Conservation (phyloP, 2,113 vertebrate genomes). For the Lasiurus borealis region DNA sequence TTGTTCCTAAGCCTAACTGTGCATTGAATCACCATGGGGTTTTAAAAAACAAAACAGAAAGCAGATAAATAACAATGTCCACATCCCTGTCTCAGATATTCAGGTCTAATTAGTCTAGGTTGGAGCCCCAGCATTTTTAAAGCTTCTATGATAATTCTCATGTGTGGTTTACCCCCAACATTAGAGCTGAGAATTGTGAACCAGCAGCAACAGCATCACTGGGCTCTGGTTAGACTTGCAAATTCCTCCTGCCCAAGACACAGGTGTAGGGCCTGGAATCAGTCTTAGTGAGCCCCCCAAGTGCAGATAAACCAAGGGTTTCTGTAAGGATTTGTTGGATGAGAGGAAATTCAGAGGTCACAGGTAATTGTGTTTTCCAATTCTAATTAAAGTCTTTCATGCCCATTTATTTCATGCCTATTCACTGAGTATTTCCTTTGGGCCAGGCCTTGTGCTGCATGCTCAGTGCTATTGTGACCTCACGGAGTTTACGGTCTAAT, state of each 20-base stretch:
- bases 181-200: background rate
- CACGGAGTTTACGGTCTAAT: background rate
- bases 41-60: background rate
- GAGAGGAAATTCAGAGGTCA: background rate
- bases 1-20: background rate
- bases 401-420: background rate
- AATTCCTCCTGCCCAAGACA: background rate
- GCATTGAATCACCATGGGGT: background rate
- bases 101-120: background rate
- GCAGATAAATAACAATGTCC: rapidly evolving
- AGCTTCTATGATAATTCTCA: background rate
- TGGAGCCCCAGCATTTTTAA: rapidly evolving
- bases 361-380: background rate
- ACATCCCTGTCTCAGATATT: background rate
- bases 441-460: background rate
- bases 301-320: background rate
- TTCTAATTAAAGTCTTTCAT: background rate
- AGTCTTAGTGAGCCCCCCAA: background rate
- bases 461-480: background rate
- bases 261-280: background rate
- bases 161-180: background rate
- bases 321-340: background rate
- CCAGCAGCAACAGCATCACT: background rate
- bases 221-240: background rate
- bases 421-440: background rate